Evolutionary conservation across 2,888 invertebrate genomes (phyloP), one percentile per base, ranked within the genome.

Genomic region (Troides oblongomaculatus): DNA sequence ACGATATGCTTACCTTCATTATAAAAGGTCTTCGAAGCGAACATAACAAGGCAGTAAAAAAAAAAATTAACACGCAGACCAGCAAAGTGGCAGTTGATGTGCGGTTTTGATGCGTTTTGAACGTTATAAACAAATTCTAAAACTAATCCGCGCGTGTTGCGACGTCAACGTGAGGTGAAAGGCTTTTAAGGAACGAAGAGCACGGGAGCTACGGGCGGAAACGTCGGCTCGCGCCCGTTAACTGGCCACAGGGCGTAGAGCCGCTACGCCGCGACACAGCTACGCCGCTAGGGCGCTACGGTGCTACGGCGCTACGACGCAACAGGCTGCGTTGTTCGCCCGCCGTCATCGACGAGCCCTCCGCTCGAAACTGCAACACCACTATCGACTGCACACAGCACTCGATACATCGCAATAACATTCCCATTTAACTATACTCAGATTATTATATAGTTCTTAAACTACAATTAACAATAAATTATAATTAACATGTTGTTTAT

Each of bases 211-310:
- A 85, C 90, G 90, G 79, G 88, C 84, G 88, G 83, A 81, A 86
- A 83, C 87, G 76, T 76, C 84, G 88, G 81, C 81, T 78, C 83
- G 80, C 85, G 83, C 80, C 81, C 82, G 83, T 84, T 83, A 82
- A 91, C 91, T 91, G 90, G 83, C 90, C 87, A 87, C 87, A 84
- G 77, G 70, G 69, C 73, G 73, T 73, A 73, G 73, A 69, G 59
- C 39, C 25, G 71, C 75, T 76, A 73, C 75, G 76, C 74, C 64
- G 80, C 79, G 79, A 79, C 82, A 79, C 70, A 73, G 78, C 78
- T 76, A 76, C 65, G 83, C 79, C 86, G 88, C 89, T 63, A 79
- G 81, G 79, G 71, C 73, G 78, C 78, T 76, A 76, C 65, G 83
- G 21, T 64, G 80, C 79, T 79, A 79, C 82, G 79, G 71, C 73